A percentile compares a stretch with the other conserved stretches of the same genome.
These are phyloP conservation scores for Cordylochernes scorpioides DNA, from an alignment of 2,888 invertebrate genomes.

Conservation along the genomic window DNA sequence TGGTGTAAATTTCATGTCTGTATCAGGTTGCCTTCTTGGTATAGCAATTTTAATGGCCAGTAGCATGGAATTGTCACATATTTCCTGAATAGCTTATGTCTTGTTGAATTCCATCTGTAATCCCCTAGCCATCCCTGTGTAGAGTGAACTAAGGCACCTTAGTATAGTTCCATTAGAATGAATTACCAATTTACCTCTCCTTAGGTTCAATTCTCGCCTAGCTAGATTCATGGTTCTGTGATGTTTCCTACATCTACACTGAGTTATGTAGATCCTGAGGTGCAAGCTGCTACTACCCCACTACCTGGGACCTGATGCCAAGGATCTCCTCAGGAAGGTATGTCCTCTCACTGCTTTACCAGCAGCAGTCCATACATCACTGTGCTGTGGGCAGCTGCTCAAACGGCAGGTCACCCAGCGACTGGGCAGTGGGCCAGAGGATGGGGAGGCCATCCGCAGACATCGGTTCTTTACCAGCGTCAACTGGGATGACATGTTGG, in stretches of 20 bases:
- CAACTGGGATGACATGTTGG: slow-evolving; percentile 76
- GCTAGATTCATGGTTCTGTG: background rate
- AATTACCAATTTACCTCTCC: too few species aligned
- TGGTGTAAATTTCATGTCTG: too few species aligned
- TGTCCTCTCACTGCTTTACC: slow-evolving; percentile 17
- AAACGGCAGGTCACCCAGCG: slow-evolving; percentile 47
- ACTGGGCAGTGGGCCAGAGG: slow-evolving; percentile 56
- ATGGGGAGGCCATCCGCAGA: slow-evolving; percentile 56
- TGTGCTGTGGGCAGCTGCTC: slow-evolving; percentile 20
- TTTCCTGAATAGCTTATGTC: too few species aligned
- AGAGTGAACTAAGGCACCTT: too few species aligned
- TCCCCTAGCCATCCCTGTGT: too few species aligned
- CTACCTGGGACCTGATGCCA: slow-evolving; percentile 79
- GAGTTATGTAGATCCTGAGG: slow-evolving; percentile 42
- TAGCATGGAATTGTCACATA: too few species aligned
- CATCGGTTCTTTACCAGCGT: slow-evolving; percentile 87
- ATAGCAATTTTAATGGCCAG: too few species aligned
- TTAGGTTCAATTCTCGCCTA: too few species aligned
- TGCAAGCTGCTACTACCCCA: slow-evolving; percentile 79
- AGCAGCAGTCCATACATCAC: slow-evolving; percentile 16
- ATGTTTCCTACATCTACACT: background rate
- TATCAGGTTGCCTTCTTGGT: too few species aligned
- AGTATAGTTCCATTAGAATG: too few species aligned
- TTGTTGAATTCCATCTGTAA: too few species aligned
- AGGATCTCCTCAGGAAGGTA: slow-evolving; percentile 77